Conservation (phyloP, 2,888 invertebrate species). For the Napeogenes sylphis region DNA sequence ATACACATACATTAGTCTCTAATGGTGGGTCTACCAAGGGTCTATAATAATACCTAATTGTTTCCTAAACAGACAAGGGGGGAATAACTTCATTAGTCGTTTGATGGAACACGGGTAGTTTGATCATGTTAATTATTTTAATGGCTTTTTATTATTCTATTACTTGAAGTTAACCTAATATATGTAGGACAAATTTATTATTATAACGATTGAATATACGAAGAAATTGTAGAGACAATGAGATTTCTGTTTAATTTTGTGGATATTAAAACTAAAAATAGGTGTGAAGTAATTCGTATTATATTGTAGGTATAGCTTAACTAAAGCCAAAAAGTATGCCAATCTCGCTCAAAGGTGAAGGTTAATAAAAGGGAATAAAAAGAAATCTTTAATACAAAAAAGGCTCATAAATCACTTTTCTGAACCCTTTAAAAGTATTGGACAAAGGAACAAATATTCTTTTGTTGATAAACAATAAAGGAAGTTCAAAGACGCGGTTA, state of each 20-base stretch:
- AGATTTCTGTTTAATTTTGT: no score
- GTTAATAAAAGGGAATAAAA: constrained; percentile 5
- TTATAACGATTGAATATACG: no score
- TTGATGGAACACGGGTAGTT: constrained; percentile 22
- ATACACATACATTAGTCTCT: constrained; percentile 22
- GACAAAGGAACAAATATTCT: constrained; percentile 20
- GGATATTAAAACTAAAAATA: no score
- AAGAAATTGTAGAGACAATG: no score
- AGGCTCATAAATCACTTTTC: constrained; percentile 18
- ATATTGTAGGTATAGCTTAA: neutral
- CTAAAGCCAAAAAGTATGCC: no score
- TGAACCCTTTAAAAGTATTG: constrained; percentile 10
- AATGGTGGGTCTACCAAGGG: constrained; percentile 44
- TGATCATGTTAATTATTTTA: constrained; percentile 12
- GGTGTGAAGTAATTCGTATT: neutral
- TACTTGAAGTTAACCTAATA: neutral
- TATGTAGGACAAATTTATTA: no score
- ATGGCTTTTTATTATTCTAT: neutral
- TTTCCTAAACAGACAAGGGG: constrained; percentile 70
- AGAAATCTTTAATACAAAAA: constrained; percentile 10
- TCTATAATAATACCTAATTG: constrained; percentile 70
- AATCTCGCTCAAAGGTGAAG: neutral
- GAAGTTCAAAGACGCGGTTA: constrained; percentile 27
- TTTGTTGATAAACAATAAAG: constrained; percentile 23
- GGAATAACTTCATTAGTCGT: constrained; percentile 56